Conservation (phyloP, 2,113 vertebrate species). For the Propithecus coquereli region DNA sequence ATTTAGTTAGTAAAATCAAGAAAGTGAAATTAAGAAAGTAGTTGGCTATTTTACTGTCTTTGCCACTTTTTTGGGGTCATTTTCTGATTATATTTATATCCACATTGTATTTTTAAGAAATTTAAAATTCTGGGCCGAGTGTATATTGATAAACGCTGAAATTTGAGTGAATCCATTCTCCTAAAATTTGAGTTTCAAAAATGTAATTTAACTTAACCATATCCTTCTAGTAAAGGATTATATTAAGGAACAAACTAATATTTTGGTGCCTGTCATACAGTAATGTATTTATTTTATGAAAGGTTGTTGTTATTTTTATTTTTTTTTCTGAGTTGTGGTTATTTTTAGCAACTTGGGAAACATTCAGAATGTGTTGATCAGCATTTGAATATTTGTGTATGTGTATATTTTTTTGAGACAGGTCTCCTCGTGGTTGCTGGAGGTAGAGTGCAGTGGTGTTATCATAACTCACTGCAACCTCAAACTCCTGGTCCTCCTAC, state of each 20-base stretch:
- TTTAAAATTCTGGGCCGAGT: background rate
- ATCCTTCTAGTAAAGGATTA: background rate
- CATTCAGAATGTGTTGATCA: background rate
- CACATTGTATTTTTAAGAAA: background rate
- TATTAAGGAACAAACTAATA: background rate
- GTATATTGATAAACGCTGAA: background rate
- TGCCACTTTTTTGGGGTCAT: background rate
- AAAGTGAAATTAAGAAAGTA: background rate
- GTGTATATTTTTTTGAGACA: no score
- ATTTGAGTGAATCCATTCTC: background rate
- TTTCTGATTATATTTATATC: background rate
- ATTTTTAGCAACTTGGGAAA: background rate
- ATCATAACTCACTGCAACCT: no score
- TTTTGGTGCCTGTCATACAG: background rate
- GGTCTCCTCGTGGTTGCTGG: no score
- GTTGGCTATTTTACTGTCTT: background rate
- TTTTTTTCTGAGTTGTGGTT: no score
- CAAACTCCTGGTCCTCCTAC: no score
- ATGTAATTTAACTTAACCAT: background rate
- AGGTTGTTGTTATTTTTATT: background rate
- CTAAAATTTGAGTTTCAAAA: constrained; percentile 32
- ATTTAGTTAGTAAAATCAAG: constrained; percentile 26
- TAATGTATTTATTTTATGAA: constrained; percentile 23
- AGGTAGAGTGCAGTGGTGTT: no score
- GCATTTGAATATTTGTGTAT: background rate